These are phyloP conservation scores for Colostygia pectinataria DNA, from an alignment of 2,888 invertebrate species.

Conservation along the genomic window DNA sequence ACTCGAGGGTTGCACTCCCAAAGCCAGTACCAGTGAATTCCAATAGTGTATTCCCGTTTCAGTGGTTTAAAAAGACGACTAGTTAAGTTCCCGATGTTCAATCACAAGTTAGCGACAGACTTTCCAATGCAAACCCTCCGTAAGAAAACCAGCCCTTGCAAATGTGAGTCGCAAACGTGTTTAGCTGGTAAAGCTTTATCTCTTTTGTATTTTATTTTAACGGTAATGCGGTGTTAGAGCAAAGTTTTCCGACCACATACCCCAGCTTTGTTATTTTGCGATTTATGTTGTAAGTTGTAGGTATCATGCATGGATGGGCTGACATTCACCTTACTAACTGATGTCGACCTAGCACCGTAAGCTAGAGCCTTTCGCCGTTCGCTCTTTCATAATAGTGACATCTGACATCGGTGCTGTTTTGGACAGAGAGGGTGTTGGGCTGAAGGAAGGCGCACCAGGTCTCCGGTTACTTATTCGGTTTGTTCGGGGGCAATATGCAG, in stretches of 20 bases:
- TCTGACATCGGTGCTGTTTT: slow-evolving; percentile 71
- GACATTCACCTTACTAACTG: slow-evolving; percentile 46
- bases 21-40: slow-evolving; percentile 51
- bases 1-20: slow-evolving; percentile 55
- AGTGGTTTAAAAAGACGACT: slow-evolving; percentile 53
- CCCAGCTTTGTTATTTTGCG: slow-evolving; percentile 73
- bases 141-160: slow-evolving; percentile 96
- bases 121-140: slow-evolving; percentile 94
- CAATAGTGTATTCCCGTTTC: slow-evolving; percentile 72
- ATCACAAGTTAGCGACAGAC: slow-evolving; percentile 82
- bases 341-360: slow-evolving; percentile 42
- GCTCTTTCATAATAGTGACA: slow-evolving; percentile 21
- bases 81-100: slow-evolving; percentile 74
- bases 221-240: slow-evolving; percentile 65
- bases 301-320: slow-evolving; percentile 65
- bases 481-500: slow-evolving; percentile 78
- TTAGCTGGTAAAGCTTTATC: slow-evolving; percentile 48
- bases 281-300: slow-evolving; percentile 56
- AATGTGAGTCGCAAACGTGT: slow-evolving; percentile 89
- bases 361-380: slow-evolving; percentile 16
- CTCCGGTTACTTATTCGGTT: slow-evolving; percentile 60
- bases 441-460: slow-evolving; percentile 58
- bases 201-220: slow-evolving; percentile 42
- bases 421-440: slow-evolving; percentile 77
- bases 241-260: slow-evolving; percentile 60